Conservation (phyloP, 2,888 invertebrate species). For the Callyntrura guangdongensis region DNA sequence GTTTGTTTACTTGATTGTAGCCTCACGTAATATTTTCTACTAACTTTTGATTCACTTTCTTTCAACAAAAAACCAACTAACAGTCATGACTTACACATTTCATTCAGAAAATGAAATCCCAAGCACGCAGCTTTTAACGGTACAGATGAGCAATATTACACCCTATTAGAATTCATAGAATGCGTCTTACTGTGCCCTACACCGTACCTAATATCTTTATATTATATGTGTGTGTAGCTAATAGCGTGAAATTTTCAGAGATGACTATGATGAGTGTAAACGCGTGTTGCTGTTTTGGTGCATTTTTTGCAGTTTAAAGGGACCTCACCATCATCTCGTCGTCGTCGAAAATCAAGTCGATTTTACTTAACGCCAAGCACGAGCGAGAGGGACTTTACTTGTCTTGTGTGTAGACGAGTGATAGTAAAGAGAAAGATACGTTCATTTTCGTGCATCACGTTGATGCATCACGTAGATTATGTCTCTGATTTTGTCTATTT, state of each 20-base stretch:
- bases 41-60: constrained; percentile 63
- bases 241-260: not conserved
- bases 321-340: constrained; percentile 20
- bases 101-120: constrained; percentile 47
- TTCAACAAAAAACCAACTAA: constrained; percentile 24
- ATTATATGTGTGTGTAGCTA: no score
- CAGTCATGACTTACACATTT: constrained; percentile 66
- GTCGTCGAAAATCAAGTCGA: constrained; percentile 27
- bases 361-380: not conserved
- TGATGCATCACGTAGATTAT: constrained; percentile 70
- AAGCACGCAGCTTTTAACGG: constrained; percentile 52
- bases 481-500: constrained; percentile 69
- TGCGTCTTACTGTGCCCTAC: no score
- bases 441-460: constrained; percentile 13
- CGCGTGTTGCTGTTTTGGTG: not conserved
- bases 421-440: constrained; percentile 55
- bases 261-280: not conserved
- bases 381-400: constrained; percentile 4
- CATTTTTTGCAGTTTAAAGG: constrained; percentile 28
- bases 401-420: not conserved
- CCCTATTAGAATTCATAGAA: not conserved
- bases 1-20: no score
- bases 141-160: constrained; percentile 35
- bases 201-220: no score
- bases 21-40: not conserved